Conservation (phyloP, 1,140 invertebrate genomes). For the Drosophila fuyamai region DNA sequence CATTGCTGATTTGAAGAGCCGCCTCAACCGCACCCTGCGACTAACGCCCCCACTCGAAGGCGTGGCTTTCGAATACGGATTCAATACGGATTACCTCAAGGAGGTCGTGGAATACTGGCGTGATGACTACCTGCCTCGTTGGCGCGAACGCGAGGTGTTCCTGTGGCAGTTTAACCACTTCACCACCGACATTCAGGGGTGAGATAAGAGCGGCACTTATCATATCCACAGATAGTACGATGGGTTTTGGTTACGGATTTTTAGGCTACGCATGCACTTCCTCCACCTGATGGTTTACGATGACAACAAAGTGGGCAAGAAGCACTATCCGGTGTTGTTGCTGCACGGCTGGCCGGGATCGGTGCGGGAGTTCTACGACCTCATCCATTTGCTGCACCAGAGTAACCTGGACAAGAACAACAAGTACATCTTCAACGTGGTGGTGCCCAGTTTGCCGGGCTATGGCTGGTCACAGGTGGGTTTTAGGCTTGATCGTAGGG, state of each 20-base stretch:
- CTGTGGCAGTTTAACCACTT: conserved; percentile 92
- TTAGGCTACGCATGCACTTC: conserved; percentile 90
- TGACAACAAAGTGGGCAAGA: conserved; percentile 71
- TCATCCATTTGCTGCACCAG: conserved; percentile 89
- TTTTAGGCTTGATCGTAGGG: fast-evolving
- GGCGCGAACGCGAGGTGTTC: conserved; percentile 88
- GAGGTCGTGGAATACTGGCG: conserved; percentile 90
- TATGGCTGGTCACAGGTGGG: conserved; percentile 88
- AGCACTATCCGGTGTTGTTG: conserved; percentile 88
- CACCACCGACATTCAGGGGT: conserved; percentile 89
- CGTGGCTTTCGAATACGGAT: conserved; percentile 89
- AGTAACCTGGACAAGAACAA: conserved; percentile 84
- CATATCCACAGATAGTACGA: conserved; percentile 39
- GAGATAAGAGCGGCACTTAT: conserved; percentile 58
- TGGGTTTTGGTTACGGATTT: conserved; percentile 24
- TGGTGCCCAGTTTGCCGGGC: conserved; percentile 93
- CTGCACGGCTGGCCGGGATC: conserved; percentile 97
- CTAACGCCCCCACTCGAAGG: conserved; percentile 87
- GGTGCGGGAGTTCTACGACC: conserved; percentile 93
- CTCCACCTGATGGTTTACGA: conserved; percentile 88
- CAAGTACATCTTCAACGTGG: conserved; percentile 91
- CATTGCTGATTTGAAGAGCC: conserved; percentile 55
- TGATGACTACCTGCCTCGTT: conserved; percentile 89
- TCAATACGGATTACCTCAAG: conserved; percentile 89
- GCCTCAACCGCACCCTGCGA: conserved; percentile 59